phyloP scores from a whole-genome alignment of 2,797 vertebrate species.

The Cercopithecus hamlyni region DNA sequence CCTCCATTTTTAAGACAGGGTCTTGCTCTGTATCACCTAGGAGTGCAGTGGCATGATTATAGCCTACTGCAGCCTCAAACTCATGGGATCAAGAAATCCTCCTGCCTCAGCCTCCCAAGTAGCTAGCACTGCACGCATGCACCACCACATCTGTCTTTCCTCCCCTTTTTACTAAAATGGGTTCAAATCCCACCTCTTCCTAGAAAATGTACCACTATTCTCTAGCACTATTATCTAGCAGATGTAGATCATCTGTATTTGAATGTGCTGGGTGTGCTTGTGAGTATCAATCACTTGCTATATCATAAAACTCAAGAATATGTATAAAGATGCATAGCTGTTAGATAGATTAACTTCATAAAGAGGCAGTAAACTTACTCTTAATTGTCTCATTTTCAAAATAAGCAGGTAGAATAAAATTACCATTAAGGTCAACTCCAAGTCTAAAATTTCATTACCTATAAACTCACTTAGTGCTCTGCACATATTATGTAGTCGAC shows the following conservation, averaged over 20 bases:
- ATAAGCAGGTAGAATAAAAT: neutral
- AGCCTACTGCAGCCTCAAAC: neutral
- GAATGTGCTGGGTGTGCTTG: neutral
- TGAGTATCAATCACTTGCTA: neutral
- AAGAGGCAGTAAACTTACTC: slow-evolving; percentile 20
- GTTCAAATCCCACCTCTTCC: neutral
- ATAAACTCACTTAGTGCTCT: neutral
- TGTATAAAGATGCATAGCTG: neutral
- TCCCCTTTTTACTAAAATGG: neutral
- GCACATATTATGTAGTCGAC: neutral
- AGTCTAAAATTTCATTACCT: neutral
- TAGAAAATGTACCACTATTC: neutral
- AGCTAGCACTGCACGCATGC: neutral
- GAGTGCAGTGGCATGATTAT: neutral
- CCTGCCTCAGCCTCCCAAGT: neutral
- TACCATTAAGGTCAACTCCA: neutral
- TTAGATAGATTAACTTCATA: neutral
- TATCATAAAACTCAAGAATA: neutral
- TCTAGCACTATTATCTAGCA: neutral
- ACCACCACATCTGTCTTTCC: neutral
- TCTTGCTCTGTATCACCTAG: neutral
- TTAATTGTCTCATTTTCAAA: neutral
- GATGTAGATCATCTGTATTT: neutral
- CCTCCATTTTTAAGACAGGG: neutral
- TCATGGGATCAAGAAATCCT: neutral